Percentiles rank a stretch among this genome's conserved stretches.
Conservation (phyloP, 2,888 invertebrate genomes). For the Eumerus sabulonum region DNA sequence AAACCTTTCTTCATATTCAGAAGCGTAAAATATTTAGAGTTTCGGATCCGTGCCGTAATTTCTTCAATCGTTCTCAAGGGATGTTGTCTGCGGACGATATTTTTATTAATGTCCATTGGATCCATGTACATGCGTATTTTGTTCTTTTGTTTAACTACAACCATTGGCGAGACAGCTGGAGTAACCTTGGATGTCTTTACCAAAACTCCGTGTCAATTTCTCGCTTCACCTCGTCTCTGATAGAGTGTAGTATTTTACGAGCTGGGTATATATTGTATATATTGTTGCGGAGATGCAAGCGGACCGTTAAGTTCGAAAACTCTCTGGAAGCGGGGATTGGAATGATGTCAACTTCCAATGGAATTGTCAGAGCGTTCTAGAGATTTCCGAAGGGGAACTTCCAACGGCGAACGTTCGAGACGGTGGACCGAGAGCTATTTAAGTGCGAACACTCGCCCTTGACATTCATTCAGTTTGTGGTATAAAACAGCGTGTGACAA, state of each 20-base stretch:
- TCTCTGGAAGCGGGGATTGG: too few species aligned
- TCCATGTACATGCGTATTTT: conserved; percentile 25
- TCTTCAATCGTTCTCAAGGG: conserved; percentile 1
- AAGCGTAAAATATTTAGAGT: conserved; percentile 5
- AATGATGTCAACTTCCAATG: too few species aligned
- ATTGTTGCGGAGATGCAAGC: too few species aligned
- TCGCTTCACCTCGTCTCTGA: conserved; percentile 29
- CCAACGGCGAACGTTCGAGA: too few species aligned
- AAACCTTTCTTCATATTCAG: conserved; percentile 17
- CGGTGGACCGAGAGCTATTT: too few species aligned
- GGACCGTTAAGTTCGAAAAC: too few species aligned
- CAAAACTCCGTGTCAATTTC: conserved; percentile 38
- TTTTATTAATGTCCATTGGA: conserved; percentile 20
- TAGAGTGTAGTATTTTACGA: conserved; percentile 32
- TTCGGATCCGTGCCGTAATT: conserved; percentile 5
- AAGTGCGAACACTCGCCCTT: too few species aligned
- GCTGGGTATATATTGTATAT: conserved; percentile 24
- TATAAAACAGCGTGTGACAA: too few species aligned
- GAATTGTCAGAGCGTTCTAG: too few species aligned
- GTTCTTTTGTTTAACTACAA: conserved; percentile 18
- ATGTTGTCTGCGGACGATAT: conserved; percentile 12
- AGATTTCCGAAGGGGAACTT: too few species aligned
- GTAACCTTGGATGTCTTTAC: conserved; percentile 10
- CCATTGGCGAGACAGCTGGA: conserved; percentile 16
- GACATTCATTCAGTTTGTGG: too few species aligned